These are phyloP conservation scores for Heliconius congener DNA, from an alignment of 1,140 invertebrate genomes.

Conservation along the genomic window DNA sequence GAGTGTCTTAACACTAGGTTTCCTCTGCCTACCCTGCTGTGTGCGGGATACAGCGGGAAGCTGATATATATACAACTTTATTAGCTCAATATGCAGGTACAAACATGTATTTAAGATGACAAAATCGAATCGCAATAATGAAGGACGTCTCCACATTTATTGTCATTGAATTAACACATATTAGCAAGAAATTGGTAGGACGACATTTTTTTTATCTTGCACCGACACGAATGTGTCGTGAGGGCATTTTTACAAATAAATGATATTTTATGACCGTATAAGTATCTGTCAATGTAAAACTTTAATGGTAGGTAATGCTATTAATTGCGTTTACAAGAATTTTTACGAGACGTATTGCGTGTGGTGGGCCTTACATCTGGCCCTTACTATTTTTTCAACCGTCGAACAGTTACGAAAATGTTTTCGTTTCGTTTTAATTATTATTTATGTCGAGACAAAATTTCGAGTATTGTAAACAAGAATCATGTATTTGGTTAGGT, in stretches of 20 bases:
- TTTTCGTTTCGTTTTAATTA: constrained; percentile 6
- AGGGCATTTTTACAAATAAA: constrained; percentile 29
- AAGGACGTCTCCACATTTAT: not conserved
- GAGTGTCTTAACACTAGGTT: too few species aligned
- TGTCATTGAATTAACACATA: constrained; percentile 16
- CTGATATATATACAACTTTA: too few species aligned
- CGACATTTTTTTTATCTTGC: not conserved
- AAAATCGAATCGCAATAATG: not conserved
- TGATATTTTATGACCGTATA: constrained; percentile 37
- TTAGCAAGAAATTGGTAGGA: constrained; percentile 12
- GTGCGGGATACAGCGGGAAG: too few species aligned
- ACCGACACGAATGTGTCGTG: constrained; percentile 17
- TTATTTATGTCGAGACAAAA: not conserved
- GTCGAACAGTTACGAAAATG: not conserved
- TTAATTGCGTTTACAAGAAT: constrained; percentile 45
- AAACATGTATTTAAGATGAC: not conserved
- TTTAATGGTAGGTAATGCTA: constrained; percentile 37
- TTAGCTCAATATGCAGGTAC: too few species aligned
- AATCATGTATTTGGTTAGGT: too few species aligned
- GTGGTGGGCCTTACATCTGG: constrained; percentile 20
- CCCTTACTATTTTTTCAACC: constrained; percentile 20
- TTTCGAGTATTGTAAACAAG: not conserved
- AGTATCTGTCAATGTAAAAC: constrained; percentile 38
- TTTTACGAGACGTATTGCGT: constrained; percentile 15
- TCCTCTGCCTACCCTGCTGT: too few species aligned